Percentiles rank a stretch among this genome's conserved stretches.
Evolutionary conservation across 2,888 invertebrate genomes (phyloP).

Genomic region (Tyria jacobaeae): DNA sequence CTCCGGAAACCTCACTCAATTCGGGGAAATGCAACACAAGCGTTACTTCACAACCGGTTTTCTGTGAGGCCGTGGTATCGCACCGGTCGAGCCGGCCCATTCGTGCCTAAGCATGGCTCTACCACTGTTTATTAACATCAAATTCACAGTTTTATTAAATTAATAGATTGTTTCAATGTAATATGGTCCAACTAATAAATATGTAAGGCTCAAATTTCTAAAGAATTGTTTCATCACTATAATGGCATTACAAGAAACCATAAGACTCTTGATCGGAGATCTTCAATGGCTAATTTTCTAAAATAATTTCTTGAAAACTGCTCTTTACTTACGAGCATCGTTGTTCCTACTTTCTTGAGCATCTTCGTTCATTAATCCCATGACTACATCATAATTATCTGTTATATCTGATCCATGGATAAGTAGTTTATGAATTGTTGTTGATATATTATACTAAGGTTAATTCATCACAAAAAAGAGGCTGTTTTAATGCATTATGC

Average conservation of each 20-base stretch:
- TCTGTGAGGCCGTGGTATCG: no score
- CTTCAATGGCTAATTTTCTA: constrained; percentile 31
- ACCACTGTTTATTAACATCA: no score
- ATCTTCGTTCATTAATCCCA: constrained; percentile 21
- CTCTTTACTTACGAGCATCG: constrained; percentile 19
- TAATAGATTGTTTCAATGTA: no score
- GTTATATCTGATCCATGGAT: constrained; percentile 15
- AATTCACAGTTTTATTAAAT: no score
- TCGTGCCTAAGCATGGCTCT: no score
- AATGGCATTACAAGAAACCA: background rate
- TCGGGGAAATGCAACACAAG: no score
- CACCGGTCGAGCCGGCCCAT: no score
- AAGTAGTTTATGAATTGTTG: constrained; percentile 15
- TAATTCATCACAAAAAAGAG: constrained; percentile 6
- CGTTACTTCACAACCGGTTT: no score
- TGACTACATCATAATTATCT: constrained; percentile 10
- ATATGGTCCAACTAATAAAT: no score
- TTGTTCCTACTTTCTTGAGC: constrained; percentile 22
- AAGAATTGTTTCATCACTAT: no score
- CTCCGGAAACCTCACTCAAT: no score
- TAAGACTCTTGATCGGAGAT: constrained; percentile 18
- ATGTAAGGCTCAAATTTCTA: no score
- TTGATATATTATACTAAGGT: constrained; percentile 19
- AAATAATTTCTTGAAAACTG: constrained; percentile 13
- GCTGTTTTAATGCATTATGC: constrained; percentile 8